A percentile compares a stretch with the other conserved stretches of the same genome.
phyloP scores from a whole-genome alignment of 2,113 vertebrate genomes.

The Acrocephalus arundinaceus region DNA sequence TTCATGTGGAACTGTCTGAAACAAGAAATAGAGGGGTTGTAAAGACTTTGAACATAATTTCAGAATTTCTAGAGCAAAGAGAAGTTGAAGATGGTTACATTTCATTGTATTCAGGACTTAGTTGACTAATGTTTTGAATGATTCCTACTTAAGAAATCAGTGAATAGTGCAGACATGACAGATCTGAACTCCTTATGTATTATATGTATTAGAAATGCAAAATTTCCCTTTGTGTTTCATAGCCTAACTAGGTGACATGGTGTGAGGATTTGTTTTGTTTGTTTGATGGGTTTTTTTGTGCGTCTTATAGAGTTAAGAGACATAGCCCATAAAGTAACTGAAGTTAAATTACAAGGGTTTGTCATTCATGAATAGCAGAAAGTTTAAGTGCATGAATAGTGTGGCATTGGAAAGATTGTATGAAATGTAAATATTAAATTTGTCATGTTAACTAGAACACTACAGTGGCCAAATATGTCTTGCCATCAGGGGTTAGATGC shows the following conservation, averaged over 20 bases:
- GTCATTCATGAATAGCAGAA: neutral
- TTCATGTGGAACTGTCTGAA: neutral
- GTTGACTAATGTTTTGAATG: neutral
- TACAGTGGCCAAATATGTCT: neutral
- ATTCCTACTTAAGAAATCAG: neutral
- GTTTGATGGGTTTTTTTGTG: neutral
- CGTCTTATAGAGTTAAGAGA: neutral
- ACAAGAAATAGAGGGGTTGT: rapidly evolving
- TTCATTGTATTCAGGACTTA: neutral
- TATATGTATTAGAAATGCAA: neutral
- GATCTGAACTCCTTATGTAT: neutral
- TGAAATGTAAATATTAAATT: neutral
- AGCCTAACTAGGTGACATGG: neutral
- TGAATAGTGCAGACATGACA: neutral
- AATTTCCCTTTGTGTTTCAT: neutral
- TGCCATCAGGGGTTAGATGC: neutral
- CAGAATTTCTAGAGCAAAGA: neutral
- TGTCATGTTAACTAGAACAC: neutral
- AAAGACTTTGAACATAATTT: neutral
- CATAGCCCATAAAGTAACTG: neutral
- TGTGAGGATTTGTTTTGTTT: neutral
- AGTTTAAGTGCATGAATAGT: neutral
- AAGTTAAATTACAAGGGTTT: neutral
- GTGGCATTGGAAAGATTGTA: neutral
- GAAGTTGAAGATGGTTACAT: neutral